phyloP scores from a whole-genome alignment of 2,888 invertebrate genomes.

The Phragmatobia fuliginosa region DNA sequence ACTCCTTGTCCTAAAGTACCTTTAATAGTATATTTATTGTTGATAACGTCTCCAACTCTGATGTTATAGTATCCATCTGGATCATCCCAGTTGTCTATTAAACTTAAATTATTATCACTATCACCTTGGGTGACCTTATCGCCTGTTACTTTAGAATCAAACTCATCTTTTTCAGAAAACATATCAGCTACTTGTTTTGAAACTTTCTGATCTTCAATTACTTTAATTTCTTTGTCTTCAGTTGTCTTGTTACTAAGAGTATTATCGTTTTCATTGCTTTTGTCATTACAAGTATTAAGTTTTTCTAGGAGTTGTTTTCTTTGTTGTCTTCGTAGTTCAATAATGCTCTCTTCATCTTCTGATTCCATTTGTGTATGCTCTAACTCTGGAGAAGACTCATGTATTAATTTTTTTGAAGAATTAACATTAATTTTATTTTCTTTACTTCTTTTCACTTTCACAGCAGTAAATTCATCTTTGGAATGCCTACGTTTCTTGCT shows the following conservation, averaged over 20 bases:
- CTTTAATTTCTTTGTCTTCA: conserved; percentile 27
- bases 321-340: conserved; percentile 94
- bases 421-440: conserved; percentile 38
- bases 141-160: conserved; percentile 87
- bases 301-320: conserved; percentile 93
- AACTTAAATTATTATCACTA: conserved; percentile 91
- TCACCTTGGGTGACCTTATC: conserved; percentile 62
- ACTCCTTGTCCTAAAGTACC: conserved; percentile 99
- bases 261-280: conserved; percentile 37
- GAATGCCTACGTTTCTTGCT: conserved; percentile 56
- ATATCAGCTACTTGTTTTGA: conserved; percentile 90
- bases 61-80: conserved; percentile 99
- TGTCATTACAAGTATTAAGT: conserved; percentile 51
- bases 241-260: conserved; percentile 15
- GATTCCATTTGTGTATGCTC: conserved; percentile 89
- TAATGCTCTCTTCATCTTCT: conserved; percentile 96
- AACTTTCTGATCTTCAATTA: conserved; percentile 24
- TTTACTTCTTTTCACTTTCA: conserved; percentile 41
- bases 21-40: conserved; percentile 96
- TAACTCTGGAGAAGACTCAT: conserved; percentile 76
- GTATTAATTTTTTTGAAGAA: conserved; percentile 40
- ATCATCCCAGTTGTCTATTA: conserved; percentile 99
- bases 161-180: conserved; percentile 97
- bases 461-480: conserved; percentile 49
- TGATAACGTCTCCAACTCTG: conserved; percentile 94